phyloP scores from a whole-genome alignment of 2,113 vertebrate species.

The Sander lucioperca region DNA sequence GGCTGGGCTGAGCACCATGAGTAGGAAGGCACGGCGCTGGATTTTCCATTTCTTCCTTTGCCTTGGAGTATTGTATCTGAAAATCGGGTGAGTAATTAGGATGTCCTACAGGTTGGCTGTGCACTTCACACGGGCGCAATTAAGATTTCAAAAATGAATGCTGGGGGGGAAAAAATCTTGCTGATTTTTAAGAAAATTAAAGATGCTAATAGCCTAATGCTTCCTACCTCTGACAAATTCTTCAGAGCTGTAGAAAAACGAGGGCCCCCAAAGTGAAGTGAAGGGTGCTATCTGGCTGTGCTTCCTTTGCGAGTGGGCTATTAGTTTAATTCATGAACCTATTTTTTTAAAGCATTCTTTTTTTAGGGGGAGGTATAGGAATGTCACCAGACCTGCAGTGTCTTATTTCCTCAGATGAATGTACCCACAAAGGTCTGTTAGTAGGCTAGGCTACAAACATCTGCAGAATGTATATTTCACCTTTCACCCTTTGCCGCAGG shows the following conservation, averaged over 20 bases:
- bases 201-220: not conserved
- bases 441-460: not conserved
- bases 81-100: slow-evolving; percentile 90
- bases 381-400: not conserved
- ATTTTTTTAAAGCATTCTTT: too few species aligned
- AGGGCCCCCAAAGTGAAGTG: not conserved
- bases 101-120: not conserved
- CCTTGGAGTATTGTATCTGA: slow-evolving; percentile 93
- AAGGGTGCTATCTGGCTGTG: not conserved
- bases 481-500: slow-evolving; percentile 80
- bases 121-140: not conserved
- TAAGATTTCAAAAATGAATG: not conserved
- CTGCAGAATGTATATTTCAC: not conserved
- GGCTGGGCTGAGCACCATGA: slow-evolving; percentile 89
- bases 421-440: too few species aligned
- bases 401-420: not conserved
- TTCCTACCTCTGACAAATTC: too few species aligned
- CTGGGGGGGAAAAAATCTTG: not conserved
- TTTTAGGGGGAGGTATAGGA: not conserved
- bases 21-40: slow-evolving; percentile 92
- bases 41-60: slow-evolving; percentile 94
- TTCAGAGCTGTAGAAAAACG: too few species aligned
- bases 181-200: too few species aligned
- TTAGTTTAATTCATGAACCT: not conserved
- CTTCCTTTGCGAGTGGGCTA: not conserved